Base-by-base conservation (phyloP, 2,888 invertebrate genomes). In the Brachyopa scutellaris region DNA sequence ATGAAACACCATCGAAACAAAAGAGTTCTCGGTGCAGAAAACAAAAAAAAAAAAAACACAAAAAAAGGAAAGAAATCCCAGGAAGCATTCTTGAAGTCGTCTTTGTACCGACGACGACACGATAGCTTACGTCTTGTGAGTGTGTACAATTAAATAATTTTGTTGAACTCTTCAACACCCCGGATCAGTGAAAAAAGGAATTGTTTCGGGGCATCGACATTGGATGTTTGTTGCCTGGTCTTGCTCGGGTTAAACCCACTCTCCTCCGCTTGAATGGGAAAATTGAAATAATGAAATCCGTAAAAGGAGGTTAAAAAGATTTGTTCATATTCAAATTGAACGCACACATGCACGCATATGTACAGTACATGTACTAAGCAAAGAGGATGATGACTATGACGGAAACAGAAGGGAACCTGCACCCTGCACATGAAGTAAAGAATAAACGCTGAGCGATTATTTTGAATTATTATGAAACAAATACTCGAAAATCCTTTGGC, bases 391-490 rank as follows among this genome's bases (percentile, higher is more conserved):
- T 57, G 74, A 64, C 38, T 21, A 38, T 64, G 33, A 23, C 1
- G 31, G 2, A 4, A 62, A 7, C 26, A 45, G 7, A 8, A 13
- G 17, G 40, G 31, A 53, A 13, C 21, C 21, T 53, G 23, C 1
- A 36, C 13, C 2, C 21, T 1, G 53, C 26, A 13, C 61, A 67
- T 2, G 53, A 47, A 47, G 61, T 64, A 33, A 51, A 77, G 47
- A 61, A 47, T 45, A 62, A 73, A 59, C 4, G 57, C 38, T 55
- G 64, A 76, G 42, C 67, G 55, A 79, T 84, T 84, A 80, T 77
- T 77, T 77, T 73, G 72, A 73, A 76, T 77, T 80, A 76, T 77
- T 80, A 73, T 67, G 59, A 73, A 80, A 69, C 45, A 73, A 84
- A 82, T 73, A 73, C 66, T 61, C 64, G 51, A 74, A 84, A 79